A percentile compares a stretch with the other conserved stretches of the same genome.
These are phyloP conservation scores for Picus viridis DNA, from an alignment of 2,797 vertebrate species.

Conservation along the genomic window DNA sequence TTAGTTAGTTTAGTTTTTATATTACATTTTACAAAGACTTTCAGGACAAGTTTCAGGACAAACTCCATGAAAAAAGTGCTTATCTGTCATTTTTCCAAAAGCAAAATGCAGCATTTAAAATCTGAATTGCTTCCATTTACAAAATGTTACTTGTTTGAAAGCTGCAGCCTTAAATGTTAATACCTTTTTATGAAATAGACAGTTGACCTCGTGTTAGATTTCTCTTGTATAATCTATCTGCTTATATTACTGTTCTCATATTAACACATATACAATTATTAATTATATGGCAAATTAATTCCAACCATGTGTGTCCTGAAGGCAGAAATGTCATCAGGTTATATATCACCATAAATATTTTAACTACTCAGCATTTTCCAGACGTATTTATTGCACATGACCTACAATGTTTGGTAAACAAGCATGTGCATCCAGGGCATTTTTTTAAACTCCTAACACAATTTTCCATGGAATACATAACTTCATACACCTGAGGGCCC, in stretches of 20 bases:
- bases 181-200: constrained; percentile 11
- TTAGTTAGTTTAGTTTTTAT: neutral
- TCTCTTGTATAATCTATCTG: constrained; percentile 38
- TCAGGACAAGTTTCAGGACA: neutral
- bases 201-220: constrained; percentile 21
- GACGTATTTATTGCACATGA: constrained; percentile 27
- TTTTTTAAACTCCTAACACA: constrained; percentile 1
- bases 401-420: constrained; percentile 52
- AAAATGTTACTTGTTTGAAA: neutral
- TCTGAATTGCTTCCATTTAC: neutral
- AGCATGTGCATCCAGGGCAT: neutral
- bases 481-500: neutral
- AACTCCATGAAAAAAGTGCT: neutral
- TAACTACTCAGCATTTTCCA: constrained; percentile 59
- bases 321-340: constrained; percentile 65
- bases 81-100: neutral
- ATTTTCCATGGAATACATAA: constrained; percentile 11
- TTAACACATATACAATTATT: constrained; percentile 55
- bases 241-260: constrained; percentile 49
- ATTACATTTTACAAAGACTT: neutral
- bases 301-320: constrained; percentile 58
- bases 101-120: constrained; percentile 10
- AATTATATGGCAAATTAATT: constrained; percentile 50
- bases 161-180: neutral
- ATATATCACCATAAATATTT: constrained; percentile 60